Evolutionary conservation across 2,888 invertebrate species (phyloP), one percentile per base, ranked within the genome.

Genomic region (Nemotelus pantherinus): DNA sequence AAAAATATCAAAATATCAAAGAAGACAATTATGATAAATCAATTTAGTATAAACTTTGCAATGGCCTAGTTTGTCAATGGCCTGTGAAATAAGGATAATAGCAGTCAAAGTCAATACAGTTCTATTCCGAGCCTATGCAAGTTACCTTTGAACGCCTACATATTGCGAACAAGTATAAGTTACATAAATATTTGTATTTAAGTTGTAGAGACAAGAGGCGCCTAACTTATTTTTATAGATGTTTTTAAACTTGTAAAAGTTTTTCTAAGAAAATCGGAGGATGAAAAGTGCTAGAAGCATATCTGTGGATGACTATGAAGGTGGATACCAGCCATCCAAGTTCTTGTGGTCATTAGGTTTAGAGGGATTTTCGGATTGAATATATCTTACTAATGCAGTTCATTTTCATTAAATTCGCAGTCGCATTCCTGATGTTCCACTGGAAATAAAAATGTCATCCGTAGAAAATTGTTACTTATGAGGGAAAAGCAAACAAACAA

Each of bases 121-220:
- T 3, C 63, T 63, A 74, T 60, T 74, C 74, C 74, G 74, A 74
- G 74, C 74, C 74, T 74, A 74, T 43, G 63, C 72, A 72, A 72
- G 72, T 72, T 47, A 72, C 60, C 48, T 72, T 44, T 48, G 44
- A 72, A 74, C 6, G 53, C 6, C 60, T 6, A 60, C 6, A 39
- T n/a, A 53, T 53, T 7, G 39, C 10, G 10, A 25, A 6, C 41
- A 25, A 64, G 64, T 48, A 47, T 67, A 67, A n/a, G 39, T 10
- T 25, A 25, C 25, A 25, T 25, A 25, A 25, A 25, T 25, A 25
- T 25, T 25, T 25, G 25, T 25, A 63, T 41, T 65, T 65, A 45
- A 58, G 4, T 5, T 44, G 39, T 6, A 55, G 9, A 70, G 41
- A 39, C 70, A 53, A 55, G 55, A 53, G 44, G 53, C 53, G 70